Evolutionary conservation across 2,113 vertebrate species (phyloP), one percentile per base, ranked within the genome.

Genomic region (Fregata magnificens): DNA sequence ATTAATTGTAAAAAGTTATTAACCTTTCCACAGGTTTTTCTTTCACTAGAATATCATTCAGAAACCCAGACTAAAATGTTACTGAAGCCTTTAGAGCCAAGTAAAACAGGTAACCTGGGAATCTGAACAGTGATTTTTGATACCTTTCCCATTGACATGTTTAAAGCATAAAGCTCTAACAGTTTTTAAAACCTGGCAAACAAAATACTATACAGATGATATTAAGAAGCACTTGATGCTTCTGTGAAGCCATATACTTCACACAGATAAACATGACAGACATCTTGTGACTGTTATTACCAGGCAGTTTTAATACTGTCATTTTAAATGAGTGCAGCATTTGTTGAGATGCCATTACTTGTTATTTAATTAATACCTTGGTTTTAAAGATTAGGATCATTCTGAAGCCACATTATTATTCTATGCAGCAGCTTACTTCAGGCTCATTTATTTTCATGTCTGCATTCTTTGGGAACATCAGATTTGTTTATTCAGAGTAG

Each of bases 401-500:
- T 86, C 78, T 81, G 53, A 96, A 97, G 53, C 53, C 53, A 85
- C 40, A 65, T 82, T 82, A 80, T 95, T 96, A 92, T 93, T 92
- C 95, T 94, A 6, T 72, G 87, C 74, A 95, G 40, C 71, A 56
- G 17, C 67, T 77, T 55, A 73, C 70, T 94, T 88, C 81, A 95
- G 91, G 56, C 34, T 88, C 76, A 92, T 94, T 96, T 95, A 88
- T 86, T 96, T 95, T 96, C 65, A 5, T 94, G 71, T 63, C 74
- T 92, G 45, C 25, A 26, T 50, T 69, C 45, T 47, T 88, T 77
- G 74, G 32, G 26, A 92, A 86, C 0, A 16, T 92, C 93, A 94
- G 38, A 86, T 96, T 95, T 97, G 90, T 94, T 98, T 95, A 70
- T 63, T 53, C 66, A 82, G 92, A 93, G 70, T 52, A 95, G 87